phyloP scores from a whole-genome alignment of 2,113 vertebrate species.

The Oncorhynchus nerka region DNA sequence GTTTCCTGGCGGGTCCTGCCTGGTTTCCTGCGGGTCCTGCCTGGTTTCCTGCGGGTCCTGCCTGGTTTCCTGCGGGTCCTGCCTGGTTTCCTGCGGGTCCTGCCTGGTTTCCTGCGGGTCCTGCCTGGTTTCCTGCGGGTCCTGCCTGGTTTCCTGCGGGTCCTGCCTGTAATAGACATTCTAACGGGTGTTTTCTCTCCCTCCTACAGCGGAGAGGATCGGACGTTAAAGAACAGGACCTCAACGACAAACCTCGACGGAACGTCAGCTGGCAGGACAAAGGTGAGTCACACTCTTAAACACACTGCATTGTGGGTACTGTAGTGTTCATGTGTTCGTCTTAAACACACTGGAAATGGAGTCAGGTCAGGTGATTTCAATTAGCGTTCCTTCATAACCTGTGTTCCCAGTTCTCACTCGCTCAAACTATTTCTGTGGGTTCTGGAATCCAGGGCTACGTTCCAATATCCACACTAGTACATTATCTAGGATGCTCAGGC shows the following conservation, averaged over 20 bases:
- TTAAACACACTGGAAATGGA: not conserved
- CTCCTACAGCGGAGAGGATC: conserved; percentile 74
- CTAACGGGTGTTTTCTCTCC: conserved; percentile 5
- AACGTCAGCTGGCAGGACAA: conserved; percentile 87
- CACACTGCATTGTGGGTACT: too few species aligned
- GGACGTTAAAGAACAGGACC: conserved; percentile 73
- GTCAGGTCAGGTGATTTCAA: not conserved
- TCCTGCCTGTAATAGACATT: not conserved
- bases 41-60: too few species aligned
- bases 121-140: too few species aligned
- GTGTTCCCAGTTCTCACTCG: not conserved
- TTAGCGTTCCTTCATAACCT: not conserved
- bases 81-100: too few species aligned
- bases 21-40: too few species aligned
- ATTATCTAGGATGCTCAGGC: too few species aligned
- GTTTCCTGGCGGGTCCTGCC: too few species aligned
- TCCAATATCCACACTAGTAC: not conserved
- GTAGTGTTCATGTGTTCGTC: too few species aligned
- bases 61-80: too few species aligned
- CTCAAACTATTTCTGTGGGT: not conserved
- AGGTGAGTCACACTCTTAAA: conserved; percentile 64
- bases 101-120: too few species aligned
- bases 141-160: not conserved
- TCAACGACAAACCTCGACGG: conserved; percentile 77
- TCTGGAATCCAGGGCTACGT: not conserved